phyloP scores from a whole-genome alignment of 2,113 vertebrate species.

The Clarias magur region DNA sequence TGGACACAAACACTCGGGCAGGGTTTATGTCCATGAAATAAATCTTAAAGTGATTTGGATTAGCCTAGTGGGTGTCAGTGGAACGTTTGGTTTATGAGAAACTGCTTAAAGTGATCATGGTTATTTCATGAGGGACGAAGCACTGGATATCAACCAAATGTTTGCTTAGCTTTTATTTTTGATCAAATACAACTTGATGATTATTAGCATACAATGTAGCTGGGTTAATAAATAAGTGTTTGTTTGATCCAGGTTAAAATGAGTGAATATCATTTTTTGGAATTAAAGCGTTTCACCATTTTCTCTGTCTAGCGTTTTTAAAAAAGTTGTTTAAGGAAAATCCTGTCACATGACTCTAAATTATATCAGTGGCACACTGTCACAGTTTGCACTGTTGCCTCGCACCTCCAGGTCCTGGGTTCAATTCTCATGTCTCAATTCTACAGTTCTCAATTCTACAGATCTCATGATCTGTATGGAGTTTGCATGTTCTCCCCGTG shows the following conservation, averaged over 20 bases:
- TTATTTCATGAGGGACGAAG: neutral
- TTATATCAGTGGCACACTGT: neutral
- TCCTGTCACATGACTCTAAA: neutral
- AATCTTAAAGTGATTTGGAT: neutral
- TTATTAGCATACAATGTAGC: neutral
- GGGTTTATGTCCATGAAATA: conserved; percentile 13
- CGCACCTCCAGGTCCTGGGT: too few species aligned
- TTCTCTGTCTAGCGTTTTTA: neutral
- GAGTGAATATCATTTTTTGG: neutral
- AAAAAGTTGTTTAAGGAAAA: neutral
- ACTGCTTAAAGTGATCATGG: neutral
- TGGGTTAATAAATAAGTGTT: neutral
- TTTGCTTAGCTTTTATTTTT: neutral
- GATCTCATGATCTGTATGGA: too few species aligned
- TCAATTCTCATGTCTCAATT: too few species aligned
- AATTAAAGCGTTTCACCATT: neutral
- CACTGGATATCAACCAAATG: neutral
- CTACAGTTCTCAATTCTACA: too few species aligned
- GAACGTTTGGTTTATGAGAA: neutral
- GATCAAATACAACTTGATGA: neutral
- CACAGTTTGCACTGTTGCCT: too few species aligned
- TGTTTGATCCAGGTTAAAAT: neutral
- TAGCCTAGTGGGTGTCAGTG: neutral
- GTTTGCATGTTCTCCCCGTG: too few species aligned
- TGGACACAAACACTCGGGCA: neutral